Evolutionary conservation across 1,140 invertebrate species (phyloP).

Genomic region (Pararge aegeria): DNA sequence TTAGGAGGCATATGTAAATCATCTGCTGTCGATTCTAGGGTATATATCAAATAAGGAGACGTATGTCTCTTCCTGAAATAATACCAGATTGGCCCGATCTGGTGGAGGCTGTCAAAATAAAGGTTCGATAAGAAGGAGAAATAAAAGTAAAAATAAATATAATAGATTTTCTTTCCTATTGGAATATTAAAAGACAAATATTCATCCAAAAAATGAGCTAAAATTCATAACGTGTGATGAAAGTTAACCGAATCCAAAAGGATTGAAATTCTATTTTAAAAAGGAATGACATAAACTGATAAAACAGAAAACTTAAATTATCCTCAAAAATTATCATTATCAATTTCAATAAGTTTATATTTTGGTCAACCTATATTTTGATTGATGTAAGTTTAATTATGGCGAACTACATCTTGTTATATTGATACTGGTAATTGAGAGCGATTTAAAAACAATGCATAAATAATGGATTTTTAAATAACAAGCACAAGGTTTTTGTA

Average conservation of each 20-base stretch:
- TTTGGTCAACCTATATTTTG: no score
- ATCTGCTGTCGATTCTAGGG: slow-evolving; percentile 79
- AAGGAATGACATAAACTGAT: slow-evolving; percentile 50
- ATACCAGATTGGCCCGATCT: slow-evolving; percentile 83
- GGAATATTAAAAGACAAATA: no score
- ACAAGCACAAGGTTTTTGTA: slow-evolving; percentile 69
- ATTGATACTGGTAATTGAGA: slow-evolving; percentile 40
- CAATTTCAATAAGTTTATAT: slow-evolving; percentile 18
- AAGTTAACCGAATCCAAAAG: slow-evolving; percentile 37
- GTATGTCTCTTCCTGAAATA: slow-evolving; percentile 82
- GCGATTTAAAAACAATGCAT: slow-evolving; percentile 65
- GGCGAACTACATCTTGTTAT: slow-evolving; percentile 16
- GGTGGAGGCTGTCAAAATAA: slow-evolving; percentile 81
- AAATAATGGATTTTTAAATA: slow-evolving; percentile 65
- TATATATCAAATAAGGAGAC: slow-evolving; percentile 83
- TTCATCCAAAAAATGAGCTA: no score
- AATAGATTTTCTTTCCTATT: slow-evolving; percentile 46
- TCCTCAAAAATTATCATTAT: slow-evolving; percentile 44
- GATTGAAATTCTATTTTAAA: slow-evolving; percentile 57
- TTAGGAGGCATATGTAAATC: slow-evolving; percentile 37
- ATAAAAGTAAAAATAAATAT: slow-evolving; percentile 55
- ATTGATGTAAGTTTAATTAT: no score
- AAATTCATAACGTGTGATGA: no score
- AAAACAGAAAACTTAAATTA: slow-evolving; percentile 62
- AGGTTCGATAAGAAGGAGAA: slow-evolving; percentile 81